Base-by-base conservation (phyloP, 2,888 invertebrate genomes). In the Steinernema scapterisci region DNA sequence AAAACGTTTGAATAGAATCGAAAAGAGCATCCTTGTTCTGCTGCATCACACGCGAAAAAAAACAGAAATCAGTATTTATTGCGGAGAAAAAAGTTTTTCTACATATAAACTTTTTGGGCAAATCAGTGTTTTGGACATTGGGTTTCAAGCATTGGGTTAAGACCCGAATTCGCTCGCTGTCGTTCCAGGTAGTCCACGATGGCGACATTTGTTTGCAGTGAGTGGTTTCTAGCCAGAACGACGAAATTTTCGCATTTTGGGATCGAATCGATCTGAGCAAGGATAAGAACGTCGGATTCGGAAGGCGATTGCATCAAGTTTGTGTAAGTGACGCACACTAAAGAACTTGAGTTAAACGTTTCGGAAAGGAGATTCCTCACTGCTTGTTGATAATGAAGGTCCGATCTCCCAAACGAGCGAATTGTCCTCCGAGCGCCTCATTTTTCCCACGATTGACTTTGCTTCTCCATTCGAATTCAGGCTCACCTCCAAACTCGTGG, bases 221-320 rank as follows among this genome's bases (percentile, higher is more conserved):
- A 70, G 38, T 31, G 70, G 0, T 45, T 70, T 38, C 74, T 71
- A 3, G 78, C 27, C 45, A 79, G 48, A n/a, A 70, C 80, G 5
- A 79, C 13, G 52, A 76, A 75, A 51, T 81, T 79, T 5, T 74
- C 70, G 23, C 80, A 79, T 16, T 13, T 25, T 1, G 80, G 80
- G 70, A 73, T 79, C n/a, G 80, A 79, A 70, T 81, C 81, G 31
- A 79, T 72, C 74, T 79, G 79, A 16, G 78, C 78, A 21, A 79
- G 72, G 19, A 79, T 73, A 6, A 80, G 25, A 21, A 80, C 73
- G 27, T 80, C 79, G 63, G 56, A 43, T n/a, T 56, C 44, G 5
- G 70, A 52, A 48, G 72, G 51, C 38, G 72, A 48, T 2, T 51
- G 75, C 23, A 44, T 73, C 25, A 72, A 25, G 31, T 73, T 73